These are phyloP conservation scores for Hyaena hyaena DNA, from an alignment of 2,113 vertebrate genomes.

Conservation along the genomic window DNA sequence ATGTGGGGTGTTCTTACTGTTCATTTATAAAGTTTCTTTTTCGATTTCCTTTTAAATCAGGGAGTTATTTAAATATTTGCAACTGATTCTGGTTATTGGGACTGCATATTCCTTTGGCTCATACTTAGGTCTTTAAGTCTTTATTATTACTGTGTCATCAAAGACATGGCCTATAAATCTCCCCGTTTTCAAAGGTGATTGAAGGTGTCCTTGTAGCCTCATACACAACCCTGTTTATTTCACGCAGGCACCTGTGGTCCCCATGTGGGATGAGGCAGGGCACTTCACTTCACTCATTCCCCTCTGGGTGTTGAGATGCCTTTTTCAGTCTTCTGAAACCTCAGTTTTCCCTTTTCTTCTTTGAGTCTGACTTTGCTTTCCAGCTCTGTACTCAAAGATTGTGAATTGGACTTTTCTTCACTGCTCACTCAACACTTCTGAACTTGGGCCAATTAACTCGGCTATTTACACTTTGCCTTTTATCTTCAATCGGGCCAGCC, in stretches of 20 bases:
- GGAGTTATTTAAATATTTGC: neutral
- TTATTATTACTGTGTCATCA: neutral
- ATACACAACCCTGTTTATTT: neutral
- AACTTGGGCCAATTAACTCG: neutral
- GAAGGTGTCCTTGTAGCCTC: neutral
- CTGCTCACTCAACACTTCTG: neutral
- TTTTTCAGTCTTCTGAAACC: neutral
- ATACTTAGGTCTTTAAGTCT: neutral
- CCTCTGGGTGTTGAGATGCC: fast-evolving
- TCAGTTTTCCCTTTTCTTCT: neutral
- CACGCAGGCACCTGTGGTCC: fast-evolving
- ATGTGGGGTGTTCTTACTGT: neutral
- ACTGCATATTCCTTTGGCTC: neutral
- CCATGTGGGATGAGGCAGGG: fast-evolving
- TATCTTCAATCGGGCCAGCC: neutral
- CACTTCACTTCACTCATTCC: fast-evolving
- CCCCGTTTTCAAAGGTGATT: neutral
- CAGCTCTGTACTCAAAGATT: neutral
- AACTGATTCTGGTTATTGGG: neutral
- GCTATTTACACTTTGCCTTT: neutral
- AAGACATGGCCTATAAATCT: neutral
- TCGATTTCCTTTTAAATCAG: neutral
- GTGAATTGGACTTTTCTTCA: neutral
- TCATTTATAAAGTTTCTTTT: neutral
- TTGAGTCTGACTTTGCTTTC: neutral